These are phyloP conservation scores for Mugil cephalus DNA, from an alignment of 2,113 vertebrate genomes.

Conservation along the genomic window DNA sequence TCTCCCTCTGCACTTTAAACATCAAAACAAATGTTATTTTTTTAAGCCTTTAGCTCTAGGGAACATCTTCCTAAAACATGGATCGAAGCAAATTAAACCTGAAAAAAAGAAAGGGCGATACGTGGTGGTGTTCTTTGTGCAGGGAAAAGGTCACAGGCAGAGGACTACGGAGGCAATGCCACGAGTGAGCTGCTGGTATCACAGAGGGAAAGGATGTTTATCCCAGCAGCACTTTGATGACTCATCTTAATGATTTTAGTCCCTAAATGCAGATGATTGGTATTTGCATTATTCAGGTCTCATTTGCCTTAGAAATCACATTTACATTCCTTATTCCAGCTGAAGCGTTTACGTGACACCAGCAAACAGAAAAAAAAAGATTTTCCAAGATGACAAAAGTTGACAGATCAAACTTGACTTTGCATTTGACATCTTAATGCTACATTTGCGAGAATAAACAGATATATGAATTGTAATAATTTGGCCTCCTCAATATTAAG, in stretches of 20 bases:
- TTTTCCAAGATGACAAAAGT: background rate
- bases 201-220: slow-evolving; percentile 44
- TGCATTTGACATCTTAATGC: no score
- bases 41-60: slow-evolving; percentile 39
- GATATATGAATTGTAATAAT: background rate
- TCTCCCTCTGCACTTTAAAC: slow-evolving; percentile 17
- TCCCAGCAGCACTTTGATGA: slow-evolving; percentile 37
- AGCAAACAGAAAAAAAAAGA: background rate
- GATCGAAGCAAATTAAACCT: background rate
- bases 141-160: slow-evolving; percentile 54
- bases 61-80: slow-evolving; percentile 33
- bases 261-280: slow-evolving; percentile 1
- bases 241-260: slow-evolving; percentile 23
- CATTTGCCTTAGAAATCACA: background rate
- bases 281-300: slow-evolving; percentile 10
- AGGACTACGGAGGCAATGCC: background rate
- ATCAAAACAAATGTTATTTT: slow-evolving; percentile 29
- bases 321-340: background rate
- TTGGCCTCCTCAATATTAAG: background rate
- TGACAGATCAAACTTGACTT: background rate
- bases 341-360: background rate
- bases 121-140: slow-evolving; percentile 25
- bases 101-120: slow-evolving; percentile 9
- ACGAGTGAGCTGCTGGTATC: slow-evolving; percentile 21
- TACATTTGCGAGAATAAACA: background rate